phyloP scores from a whole-genome alignment of 2,797 vertebrate genomes.

The Chelidonichthys spinosus region DNA sequence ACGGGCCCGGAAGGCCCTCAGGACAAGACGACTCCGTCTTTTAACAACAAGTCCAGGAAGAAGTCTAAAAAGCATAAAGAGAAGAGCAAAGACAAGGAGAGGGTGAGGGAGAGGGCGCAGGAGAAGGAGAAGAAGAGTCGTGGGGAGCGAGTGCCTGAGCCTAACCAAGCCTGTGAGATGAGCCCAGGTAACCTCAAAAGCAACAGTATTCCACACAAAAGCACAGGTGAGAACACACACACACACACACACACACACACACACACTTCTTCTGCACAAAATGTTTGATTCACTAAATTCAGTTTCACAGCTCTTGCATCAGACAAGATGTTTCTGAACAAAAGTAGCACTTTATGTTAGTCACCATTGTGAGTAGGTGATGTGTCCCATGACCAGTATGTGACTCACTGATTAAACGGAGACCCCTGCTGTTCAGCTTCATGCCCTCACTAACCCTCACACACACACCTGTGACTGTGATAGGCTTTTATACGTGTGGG shows the following conservation, averaged over 20 bases:
- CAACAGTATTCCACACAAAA: constrained; percentile 81
- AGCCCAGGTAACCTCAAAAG: constrained; percentile 77
- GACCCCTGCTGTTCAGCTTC: constrained; percentile 71
- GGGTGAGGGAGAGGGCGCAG: constrained; percentile 53
- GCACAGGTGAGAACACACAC: constrained; percentile 84
- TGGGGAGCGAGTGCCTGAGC: constrained; percentile 68
- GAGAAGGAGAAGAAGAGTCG: constrained; percentile 72
- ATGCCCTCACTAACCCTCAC: constrained; percentile 20
- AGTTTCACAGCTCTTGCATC: constrained; percentile 1
- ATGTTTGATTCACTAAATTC: neutral
- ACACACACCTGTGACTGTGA: too few relatives aligned
- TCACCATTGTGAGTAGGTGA: constrained; percentile 54
- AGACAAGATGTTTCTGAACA: constrained; percentile 38
- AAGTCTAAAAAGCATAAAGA: constrained; percentile 98
- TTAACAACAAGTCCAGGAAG: constrained; percentile 89
- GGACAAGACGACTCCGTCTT: constrained; percentile 67
- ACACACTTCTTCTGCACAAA: neutral
- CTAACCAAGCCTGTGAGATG: constrained; percentile 78
- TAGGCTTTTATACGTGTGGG: too few relatives aligned
- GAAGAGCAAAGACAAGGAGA: constrained; percentile 85
- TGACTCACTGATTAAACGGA: constrained; percentile 55
- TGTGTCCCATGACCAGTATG: constrained; percentile 31
- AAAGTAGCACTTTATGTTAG: constrained; percentile 43
- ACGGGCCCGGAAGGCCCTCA: constrained; percentile 39
- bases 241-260: neutral